Conservation (phyloP, 2,113 vertebrate genomes). For the Erythrocebus patas region DNA sequence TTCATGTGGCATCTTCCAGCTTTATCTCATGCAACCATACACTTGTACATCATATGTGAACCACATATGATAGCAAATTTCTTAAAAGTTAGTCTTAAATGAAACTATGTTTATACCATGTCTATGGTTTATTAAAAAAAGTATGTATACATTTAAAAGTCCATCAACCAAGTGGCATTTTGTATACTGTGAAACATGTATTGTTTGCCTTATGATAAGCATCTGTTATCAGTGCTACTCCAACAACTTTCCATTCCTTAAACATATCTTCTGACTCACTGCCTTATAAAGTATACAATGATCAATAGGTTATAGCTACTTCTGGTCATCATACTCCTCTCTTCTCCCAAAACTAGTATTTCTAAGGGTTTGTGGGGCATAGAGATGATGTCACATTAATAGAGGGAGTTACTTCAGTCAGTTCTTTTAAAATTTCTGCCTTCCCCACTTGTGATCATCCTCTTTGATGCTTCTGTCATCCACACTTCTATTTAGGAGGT, state of each 20-base stretch:
- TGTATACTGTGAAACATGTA: background rate
- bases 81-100: slow-evolving; percentile 25
- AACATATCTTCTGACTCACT: background rate
- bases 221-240: background rate
- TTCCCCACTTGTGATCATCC: background rate
- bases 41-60: background rate
- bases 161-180: background rate
- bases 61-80: background rate
- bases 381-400: background rate
- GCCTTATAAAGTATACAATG: background rate
- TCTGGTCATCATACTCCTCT: background rate
- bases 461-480: background rate
- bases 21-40: background rate
- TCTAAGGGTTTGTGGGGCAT: background rate
- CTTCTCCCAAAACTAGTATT: background rate
- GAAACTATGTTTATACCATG: background rate
- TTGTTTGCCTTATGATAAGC: background rate
- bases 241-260: background rate
- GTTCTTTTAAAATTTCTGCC: background rate
- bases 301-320: background rate
- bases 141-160: background rate
- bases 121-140: background rate
- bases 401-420: background rate
- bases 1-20: background rate
- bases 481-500: background rate